Evolutionary conservation across 2,888 invertebrate species (phyloP), one percentile per base, ranked within the genome.

Genomic region (Kuschelorhynchus macadamiae): DNA sequence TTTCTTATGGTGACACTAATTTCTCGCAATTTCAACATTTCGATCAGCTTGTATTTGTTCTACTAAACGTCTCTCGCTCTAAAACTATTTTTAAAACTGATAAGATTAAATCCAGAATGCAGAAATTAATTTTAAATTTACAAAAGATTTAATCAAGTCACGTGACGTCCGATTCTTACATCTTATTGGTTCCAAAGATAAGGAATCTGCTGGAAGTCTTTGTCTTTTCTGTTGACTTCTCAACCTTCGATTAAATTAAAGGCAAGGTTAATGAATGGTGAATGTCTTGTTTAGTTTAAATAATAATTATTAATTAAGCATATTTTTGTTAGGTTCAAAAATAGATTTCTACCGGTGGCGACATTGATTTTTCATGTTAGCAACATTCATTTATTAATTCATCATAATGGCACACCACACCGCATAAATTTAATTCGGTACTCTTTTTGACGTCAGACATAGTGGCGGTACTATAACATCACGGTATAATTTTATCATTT

Each of bases 1-100:
- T 81, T 78, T 55, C 88, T 82, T 49, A 88, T 81, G 18, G 77
- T 76, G 17, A 78, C 75, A 69, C 75, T 76, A 47, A 76, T 68
- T 67, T 76, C 75, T 14, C 70, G 71, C 25, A 67, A 69, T 66
- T 67, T 73, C 44, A 75, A 57, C 75, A 75, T 75, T 66, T 72
- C 71, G 20, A 36, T 42, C 21, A 12, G 12, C 17, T 36, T 36
- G 30, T 16, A 12, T 36, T 18, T 11, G 14, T 18, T 17, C 25
- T 14, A 16, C 42, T 61, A 25, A 36, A 11, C 41, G 46, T n/a
- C 41, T 39, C 36, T 21, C 17, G 17, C 53, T 50, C 17, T 12
- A 52, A 33, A 65, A 65, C 57, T 65, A 65, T 66, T 60, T 60
- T 60, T 53, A 61, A 66, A 65, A 66, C 59, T 68, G 68, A 68